Conservation (phyloP, 2,797 vertebrate species). For the Brotula barbata region DNA sequence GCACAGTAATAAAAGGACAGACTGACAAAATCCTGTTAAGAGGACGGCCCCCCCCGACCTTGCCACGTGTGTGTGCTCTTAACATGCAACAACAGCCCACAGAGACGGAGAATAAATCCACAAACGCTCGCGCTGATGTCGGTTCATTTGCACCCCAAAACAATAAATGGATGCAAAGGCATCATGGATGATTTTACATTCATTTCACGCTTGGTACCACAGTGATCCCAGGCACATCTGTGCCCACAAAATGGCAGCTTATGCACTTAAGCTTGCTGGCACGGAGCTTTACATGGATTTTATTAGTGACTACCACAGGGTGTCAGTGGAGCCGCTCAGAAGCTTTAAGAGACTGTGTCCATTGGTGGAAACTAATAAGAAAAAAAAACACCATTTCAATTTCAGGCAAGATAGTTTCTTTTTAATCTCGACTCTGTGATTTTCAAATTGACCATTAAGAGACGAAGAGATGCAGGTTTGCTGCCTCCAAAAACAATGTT, state of each 20-base stretch:
- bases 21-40: conserved; percentile 32
- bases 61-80: conserved; percentile 32
- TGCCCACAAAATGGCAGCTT: conserved; percentile 70
- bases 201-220: conserved; percentile 72
- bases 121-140: conserved; percentile 49
- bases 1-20: conserved; percentile 41
- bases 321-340: conserved; percentile 22
- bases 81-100: conserved; percentile 31
- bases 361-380: no score
- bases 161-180: conserved; percentile 61
- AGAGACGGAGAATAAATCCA: conserved; percentile 33
- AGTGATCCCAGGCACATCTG: conserved; percentile 73
- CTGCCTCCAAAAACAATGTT: conserved; percentile 1
- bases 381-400: conserved; percentile 21
- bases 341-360: no score
- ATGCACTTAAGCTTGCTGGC: conserved; percentile 47
- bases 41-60: conserved; percentile 25
- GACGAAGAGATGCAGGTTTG: conserved; percentile 15
- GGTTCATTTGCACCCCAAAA: conserved; percentile 63
- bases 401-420: conserved; percentile 38
- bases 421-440: conserved; percentile 10
- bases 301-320: conserved; percentile 60
- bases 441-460: conserved; percentile 14
- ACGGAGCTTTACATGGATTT: conserved; percentile 59
- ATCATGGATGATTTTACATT: conserved; percentile 72